A percentile compares a stretch with the other conserved stretches of the same genome.
These are phyloP conservation scores for Ellobium chinense DNA, from an alignment of 2,888 invertebrate species.

Conservation along the genomic window DNA sequence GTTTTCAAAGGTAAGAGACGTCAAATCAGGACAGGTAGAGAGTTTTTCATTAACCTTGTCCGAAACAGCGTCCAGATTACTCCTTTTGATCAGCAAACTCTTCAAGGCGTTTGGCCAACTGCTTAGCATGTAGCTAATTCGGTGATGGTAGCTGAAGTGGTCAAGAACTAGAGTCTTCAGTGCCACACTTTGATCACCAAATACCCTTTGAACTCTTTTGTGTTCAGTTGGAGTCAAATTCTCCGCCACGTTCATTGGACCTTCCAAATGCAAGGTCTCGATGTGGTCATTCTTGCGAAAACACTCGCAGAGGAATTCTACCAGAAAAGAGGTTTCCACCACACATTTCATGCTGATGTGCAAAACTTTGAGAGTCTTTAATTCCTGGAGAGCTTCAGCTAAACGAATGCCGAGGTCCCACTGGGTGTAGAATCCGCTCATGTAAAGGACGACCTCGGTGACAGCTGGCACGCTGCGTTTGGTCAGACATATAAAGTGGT, in stretches of 20 bases:
- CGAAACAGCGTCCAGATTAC: slow-evolving; percentile 49
- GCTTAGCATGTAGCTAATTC: slow-evolving; percentile 49
- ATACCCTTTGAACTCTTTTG: slow-evolving; percentile 43
- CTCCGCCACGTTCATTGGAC: slow-evolving; percentile 55
- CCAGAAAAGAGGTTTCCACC: slow-evolving; percentile 52
- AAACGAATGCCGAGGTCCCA: slow-evolving; percentile 45
- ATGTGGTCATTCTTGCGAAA: slow-evolving; percentile 49
- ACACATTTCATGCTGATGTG: slow-evolving; percentile 50
- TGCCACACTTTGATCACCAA: slow-evolving; percentile 26
- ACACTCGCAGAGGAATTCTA: slow-evolving; percentile 51
- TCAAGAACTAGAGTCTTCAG: slow-evolving; percentile 51
- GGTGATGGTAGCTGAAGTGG: slow-evolving; percentile 54
- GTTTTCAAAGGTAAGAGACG: slow-evolving; percentile 49
- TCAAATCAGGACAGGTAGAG: slow-evolving; percentile 29
- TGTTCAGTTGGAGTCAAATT: slow-evolving; percentile 50
- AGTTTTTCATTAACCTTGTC: slow-evolving; percentile 46
- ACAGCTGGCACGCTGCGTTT: slow-evolving; percentile 36
- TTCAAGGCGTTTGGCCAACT: slow-evolving; percentile 50
- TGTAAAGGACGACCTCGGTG: slow-evolving; percentile 49
- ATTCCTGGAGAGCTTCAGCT: slow-evolving; percentile 47
- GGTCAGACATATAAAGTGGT: slow-evolving; percentile 45
- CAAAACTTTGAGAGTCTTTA: slow-evolving; percentile 45
- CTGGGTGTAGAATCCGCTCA: slow-evolving; percentile 50
- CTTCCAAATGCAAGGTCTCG: slow-evolving; percentile 49
- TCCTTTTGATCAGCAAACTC: slow-evolving; percentile 47